phyloP scores from a whole-genome alignment of 2,888 invertebrate genomes.

The Hymenopus coronatus region DNA sequence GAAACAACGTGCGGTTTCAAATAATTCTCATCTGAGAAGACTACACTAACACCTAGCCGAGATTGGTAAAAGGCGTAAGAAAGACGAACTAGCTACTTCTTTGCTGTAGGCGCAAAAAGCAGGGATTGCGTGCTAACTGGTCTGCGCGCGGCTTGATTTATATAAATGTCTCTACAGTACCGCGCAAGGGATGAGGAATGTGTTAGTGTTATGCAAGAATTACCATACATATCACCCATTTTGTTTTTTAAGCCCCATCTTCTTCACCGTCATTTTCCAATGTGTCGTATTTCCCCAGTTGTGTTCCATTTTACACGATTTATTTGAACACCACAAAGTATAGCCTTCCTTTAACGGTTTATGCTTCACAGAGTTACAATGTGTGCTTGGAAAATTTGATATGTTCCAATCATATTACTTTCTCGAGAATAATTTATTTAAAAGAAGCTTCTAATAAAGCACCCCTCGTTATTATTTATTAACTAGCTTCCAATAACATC shows the following conservation, averaged over 20 bases:
- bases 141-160: not conserved
- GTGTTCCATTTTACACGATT: not conserved
- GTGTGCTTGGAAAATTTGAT: too few species aligned
- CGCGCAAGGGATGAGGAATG: not conserved
- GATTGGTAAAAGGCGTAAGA: not conserved
- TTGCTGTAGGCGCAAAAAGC: not conserved
- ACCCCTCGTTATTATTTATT: too few species aligned
- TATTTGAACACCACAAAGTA: too few species aligned
- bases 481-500: too few species aligned
- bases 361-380: too few species aligned
- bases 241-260: not conserved
- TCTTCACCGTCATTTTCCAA: not conserved
- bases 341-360: too few species aligned
- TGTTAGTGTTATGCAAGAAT: not conserved
- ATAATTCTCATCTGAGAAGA: too few species aligned
- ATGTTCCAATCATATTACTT: too few species aligned
- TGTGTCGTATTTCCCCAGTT: not conserved
- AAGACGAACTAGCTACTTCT: not conserved
- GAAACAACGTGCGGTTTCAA: too few species aligned
- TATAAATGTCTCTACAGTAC: not conserved
- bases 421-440: too few species aligned
- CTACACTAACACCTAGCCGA: too few species aligned
- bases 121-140: not conserved
- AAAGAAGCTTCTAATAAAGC: too few species aligned
- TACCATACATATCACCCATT: slow-evolving; percentile 3